Base-by-base conservation (phyloP, 1,140 invertebrate genomes). In the Cotesia chilonis region DNA sequence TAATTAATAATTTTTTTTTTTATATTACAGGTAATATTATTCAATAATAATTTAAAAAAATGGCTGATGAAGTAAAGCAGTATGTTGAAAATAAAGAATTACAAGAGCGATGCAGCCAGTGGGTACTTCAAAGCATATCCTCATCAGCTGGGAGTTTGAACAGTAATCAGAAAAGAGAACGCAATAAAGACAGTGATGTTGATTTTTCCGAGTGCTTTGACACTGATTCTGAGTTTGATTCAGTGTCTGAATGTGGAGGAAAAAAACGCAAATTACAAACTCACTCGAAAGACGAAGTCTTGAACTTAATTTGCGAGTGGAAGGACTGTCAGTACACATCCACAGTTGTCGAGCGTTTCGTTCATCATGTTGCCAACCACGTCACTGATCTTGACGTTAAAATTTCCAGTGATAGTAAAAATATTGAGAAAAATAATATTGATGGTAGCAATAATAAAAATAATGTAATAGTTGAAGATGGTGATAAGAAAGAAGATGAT, bases 221-320 rank as follows among this genome's bases (percentile, higher is more conserved):
- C 12, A 85, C 85, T 0, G 84, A 87, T 75, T 85, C 84, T 0
- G 84, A 86, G 61, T 86, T 87, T 65, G 82, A 84, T 74, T 87
- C 86, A 0, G 83, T 87, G 4, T 86, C 85, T 0, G 84, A 85
- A 68, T 85, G 83, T 70, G 85, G 84, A 4, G 73, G 75, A 12
- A 87, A 86, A 54, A 82, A 72, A 67, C 75, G 81, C 1, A 78
- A 81, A 67, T 28, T 83, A 5, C 80, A 72, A 7, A 71, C 75
- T 10, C 77, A 79, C 20, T 28, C 79, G 1, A 87, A 85, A 69
- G 54, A 80, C 3, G 84, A 87, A 72, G 35, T 79, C 20, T 70
- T 85, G 61, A 71, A 82, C 71, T 72, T 88, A 7, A 17, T 65
- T 0, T 88, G 87, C 37, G 84, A 83, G 51, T 88, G 87, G 87